Percentiles rank a stretch among this genome's conserved stretches.
phyloP scores from a whole-genome alignment of 2,797 vertebrate species.

The Scolopax rusticola region DNA sequence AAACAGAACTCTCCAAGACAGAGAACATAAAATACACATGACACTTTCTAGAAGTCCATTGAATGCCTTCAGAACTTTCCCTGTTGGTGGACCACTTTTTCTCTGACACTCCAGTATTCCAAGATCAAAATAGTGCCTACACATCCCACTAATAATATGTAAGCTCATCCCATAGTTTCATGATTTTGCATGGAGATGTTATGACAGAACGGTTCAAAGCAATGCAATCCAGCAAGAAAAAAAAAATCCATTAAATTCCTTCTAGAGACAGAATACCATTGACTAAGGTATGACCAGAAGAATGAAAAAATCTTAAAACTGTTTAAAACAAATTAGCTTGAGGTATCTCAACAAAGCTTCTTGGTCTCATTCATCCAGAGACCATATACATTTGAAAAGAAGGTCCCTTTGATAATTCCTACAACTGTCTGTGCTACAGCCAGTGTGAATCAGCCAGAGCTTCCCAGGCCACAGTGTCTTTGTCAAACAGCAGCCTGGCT shows the following conservation, averaged over 20 bases:
- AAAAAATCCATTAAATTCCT: background rate
- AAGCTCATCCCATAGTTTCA: background rate
- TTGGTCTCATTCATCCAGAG: background rate
- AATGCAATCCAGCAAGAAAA: background rate
- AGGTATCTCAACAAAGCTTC: background rate
- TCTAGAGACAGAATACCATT: background rate
- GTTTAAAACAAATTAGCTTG: background rate
- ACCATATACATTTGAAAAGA: background rate
- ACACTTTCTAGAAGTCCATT: background rate
- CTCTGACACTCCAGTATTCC: background rate
- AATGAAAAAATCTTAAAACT: background rate
- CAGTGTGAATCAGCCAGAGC: background rate
- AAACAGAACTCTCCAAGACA: background rate
- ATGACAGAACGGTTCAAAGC: background rate
- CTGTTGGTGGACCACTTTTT: background rate
- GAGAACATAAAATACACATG: rapidly evolving
- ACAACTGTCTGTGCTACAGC: background rate
- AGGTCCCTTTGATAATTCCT: background rate
- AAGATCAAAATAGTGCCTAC: background rate
- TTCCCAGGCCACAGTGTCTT: background rate
- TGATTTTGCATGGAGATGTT: background rate
- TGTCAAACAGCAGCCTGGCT: background rate
- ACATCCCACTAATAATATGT: background rate
- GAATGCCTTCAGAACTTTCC: background rate
- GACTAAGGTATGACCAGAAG: rapidly evolving